Conservation (phyloP, 2,888 invertebrate species). For the Melitaea athalia region DNA sequence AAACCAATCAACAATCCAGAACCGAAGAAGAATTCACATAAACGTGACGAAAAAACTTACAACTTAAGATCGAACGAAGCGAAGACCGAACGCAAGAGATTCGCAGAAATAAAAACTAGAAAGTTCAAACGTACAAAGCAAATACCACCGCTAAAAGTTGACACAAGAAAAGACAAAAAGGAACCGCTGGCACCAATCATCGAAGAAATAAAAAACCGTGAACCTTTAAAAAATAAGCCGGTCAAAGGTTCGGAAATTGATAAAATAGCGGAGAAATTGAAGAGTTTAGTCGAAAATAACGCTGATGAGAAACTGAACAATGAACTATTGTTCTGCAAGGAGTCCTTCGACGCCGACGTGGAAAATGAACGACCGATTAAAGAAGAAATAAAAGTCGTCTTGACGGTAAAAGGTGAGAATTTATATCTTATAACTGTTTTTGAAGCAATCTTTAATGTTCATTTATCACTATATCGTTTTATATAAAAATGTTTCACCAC, state of each 20-base stretch:
- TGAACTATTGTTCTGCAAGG: slow-evolving; percentile 65
- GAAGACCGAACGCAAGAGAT: slow-evolving; percentile 64
- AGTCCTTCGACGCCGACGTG: slow-evolving; percentile 63
- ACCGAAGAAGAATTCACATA: slow-evolving; percentile 47
- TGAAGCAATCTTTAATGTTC: background rate
- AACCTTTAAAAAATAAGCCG: slow-evolving; percentile 50
- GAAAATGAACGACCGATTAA: slow-evolving; percentile 41
- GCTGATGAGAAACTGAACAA: slow-evolving; percentile 59
- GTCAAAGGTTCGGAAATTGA: slow-evolving; percentile 64
- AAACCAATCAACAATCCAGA: slow-evolving; percentile 55
- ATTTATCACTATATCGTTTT: too few relatives aligned
- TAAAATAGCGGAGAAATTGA: slow-evolving; percentile 75
- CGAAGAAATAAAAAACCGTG: slow-evolving; percentile 66
- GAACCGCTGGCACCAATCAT: slow-evolving; percentile 72
- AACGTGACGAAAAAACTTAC: slow-evolving; percentile 61
- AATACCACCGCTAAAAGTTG: slow-evolving; percentile 30
- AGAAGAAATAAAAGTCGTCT: slow-evolving; percentile 23
- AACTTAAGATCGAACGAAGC: slow-evolving; percentile 67
- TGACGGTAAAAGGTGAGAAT: background rate
- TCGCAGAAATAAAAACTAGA: slow-evolving; percentile 51
- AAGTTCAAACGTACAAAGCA: slow-evolving; percentile 44
- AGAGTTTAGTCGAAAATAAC: slow-evolving; percentile 59
- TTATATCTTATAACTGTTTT: background rate
- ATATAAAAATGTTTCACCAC: too few relatives aligned
- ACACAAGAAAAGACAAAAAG: slow-evolving; percentile 47